Evolutionary conservation across 2,888 invertebrate genomes (phyloP).

Genomic region (Leptopilina drosophilae): DNA sequence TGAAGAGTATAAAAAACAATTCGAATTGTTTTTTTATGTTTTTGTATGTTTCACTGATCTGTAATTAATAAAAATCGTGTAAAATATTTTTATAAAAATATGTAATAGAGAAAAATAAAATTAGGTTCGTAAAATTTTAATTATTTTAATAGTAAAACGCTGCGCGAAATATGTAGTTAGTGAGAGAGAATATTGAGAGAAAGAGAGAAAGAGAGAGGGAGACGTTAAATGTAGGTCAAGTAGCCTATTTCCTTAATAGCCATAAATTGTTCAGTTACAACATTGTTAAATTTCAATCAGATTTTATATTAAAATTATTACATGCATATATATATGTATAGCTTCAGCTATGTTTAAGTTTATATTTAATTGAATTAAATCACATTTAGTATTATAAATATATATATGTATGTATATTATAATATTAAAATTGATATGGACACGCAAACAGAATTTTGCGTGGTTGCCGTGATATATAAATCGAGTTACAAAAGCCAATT

Average conservation of each 20-base stretch:
- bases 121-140: too few species aligned
- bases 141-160: background rate
- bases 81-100: too few species aligned
- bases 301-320: slow-evolving; percentile 12
- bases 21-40: too few species aligned
- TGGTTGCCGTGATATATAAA: slow-evolving; percentile 7
- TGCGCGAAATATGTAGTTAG: background rate
- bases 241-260: slow-evolving; percentile 17
- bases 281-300: slow-evolving; percentile 20
- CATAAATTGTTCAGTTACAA: slow-evolving; percentile 14
- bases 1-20: too few species aligned
- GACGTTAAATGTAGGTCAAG: slow-evolving; percentile 13
- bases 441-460: slow-evolving; percentile 17
- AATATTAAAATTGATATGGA: background rate
- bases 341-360: background rate
- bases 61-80: too few species aligned
- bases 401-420: background rate
- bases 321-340: background rate
- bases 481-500: slow-evolving; percentile 36
- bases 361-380: background rate
- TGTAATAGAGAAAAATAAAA: too few species aligned
- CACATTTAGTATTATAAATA: background rate
- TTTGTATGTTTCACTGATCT: too few species aligned
- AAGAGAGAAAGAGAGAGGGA: background rate
- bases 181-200: background rate